Evolutionary conservation across 2,888 invertebrate species (phyloP).

Genomic region (Andrena fulva): DNA sequence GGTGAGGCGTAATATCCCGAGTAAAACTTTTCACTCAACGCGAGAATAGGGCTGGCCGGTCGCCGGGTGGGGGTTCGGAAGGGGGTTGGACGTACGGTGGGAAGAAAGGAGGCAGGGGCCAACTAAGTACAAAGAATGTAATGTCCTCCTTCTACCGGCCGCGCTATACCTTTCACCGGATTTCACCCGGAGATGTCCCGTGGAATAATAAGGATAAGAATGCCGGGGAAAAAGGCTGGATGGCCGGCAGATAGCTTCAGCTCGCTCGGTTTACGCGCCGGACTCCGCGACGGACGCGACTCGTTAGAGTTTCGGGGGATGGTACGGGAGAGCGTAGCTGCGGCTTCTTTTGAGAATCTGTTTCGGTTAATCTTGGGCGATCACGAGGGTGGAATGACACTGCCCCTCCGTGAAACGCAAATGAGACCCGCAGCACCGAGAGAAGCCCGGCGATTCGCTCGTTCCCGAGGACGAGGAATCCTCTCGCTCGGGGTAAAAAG

Average conservation of each 20-base stretch:
- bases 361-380: neutral
- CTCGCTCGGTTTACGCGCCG: conserved; percentile 46
- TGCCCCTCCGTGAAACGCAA: neutral
- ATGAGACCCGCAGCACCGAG: no score
- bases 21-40: conserved; percentile 84
- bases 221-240: conserved; percentile 68
- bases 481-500: neutral
- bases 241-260: conserved; percentile 21
- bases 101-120: conserved; percentile 61
- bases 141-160: conserved; percentile 77
- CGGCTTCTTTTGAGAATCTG: neutral
- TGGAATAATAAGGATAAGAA: conserved; percentile 82
- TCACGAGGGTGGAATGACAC: neutral
- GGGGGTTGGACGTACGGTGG: conserved; percentile 58
- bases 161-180: conserved; percentile 78
- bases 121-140: conserved; percentile 82
- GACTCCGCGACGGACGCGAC: conserved; percentile 29
- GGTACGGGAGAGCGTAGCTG: neutral
- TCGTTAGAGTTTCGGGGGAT: neutral
- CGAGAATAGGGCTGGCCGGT: conserved; percentile 74
- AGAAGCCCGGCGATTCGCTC: neutral
- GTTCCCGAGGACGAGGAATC: neutral
- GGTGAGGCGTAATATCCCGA: conserved; percentile 82
- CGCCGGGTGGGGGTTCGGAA: conserved; percentile 17
- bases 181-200: conserved; percentile 79